A percentile compares a stretch with the other conserved stretches of the same genome.
phyloP scores from a whole-genome alignment of 2,888 invertebrate genomes.

The Pristionchus entomophagus region DNA sequence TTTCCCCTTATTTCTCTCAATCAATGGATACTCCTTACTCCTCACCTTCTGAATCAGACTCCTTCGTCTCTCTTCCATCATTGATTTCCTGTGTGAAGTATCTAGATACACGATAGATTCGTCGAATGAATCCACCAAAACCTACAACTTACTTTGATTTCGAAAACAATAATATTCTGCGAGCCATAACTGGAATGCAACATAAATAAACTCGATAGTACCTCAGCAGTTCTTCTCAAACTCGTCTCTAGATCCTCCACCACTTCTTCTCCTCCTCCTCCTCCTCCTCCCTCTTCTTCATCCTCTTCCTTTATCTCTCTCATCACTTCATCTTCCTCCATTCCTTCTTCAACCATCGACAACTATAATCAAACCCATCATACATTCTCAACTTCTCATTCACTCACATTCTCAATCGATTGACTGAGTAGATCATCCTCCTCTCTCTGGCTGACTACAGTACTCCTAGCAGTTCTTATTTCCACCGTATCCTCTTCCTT shows the following conservation, averaged over 20 bases:
- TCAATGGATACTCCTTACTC: too few species aligned
- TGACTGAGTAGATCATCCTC: slow-evolving; percentile 11
- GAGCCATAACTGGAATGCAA: neutral
- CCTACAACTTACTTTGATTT: neutral
- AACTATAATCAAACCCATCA: neutral
- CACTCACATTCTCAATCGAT: slow-evolving; percentile 39
- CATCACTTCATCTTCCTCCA: slow-evolving; percentile 36
- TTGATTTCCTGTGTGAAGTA: neutral
- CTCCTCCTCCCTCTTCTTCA: neutral
- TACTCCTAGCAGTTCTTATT: neutral
- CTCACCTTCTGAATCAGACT: neutral
- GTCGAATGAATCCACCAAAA: slow-evolving; percentile 47
- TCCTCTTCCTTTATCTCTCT: neutral
- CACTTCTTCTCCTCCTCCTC: slow-evolving; percentile 38
- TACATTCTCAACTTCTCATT: neutral
- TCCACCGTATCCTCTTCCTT: slow-evolving; percentile 10
- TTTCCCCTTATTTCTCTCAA: too few species aligned
- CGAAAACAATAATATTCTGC: neutral
- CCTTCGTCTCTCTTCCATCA: slow-evolving; percentile 14
- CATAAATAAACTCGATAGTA: neutral
- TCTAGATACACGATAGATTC: slow-evolving; percentile 19
- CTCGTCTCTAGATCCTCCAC: slow-evolving; percentile 53
- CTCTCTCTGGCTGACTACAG: slow-evolving; percentile 9
- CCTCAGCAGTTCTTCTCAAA: slow-evolving; percentile 44
- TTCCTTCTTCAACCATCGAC: slow-evolving; percentile 29